A percentile compares a stretch with the other conserved stretches of the same genome.
These are phyloP conservation scores for Acrocyrtus sp. DNA, from an alignment of 2,888 invertebrate species.

Conservation along the genomic window DNA sequence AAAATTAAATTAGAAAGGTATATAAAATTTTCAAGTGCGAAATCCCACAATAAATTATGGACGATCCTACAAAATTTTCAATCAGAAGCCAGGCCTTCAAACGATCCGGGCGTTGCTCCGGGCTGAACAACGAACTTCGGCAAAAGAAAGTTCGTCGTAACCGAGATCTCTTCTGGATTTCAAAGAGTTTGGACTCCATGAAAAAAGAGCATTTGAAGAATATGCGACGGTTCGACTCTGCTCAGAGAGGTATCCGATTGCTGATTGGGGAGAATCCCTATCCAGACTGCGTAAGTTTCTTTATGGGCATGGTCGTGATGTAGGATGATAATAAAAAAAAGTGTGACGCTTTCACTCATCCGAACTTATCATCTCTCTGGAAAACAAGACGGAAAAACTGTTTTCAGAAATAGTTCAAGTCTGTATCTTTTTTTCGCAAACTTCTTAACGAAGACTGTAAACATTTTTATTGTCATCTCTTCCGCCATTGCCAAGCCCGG, in stretches of 20 bases:
- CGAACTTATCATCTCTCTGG: too few relatives aligned
- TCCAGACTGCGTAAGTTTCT: slow-evolving; percentile 32
- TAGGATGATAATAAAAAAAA: too few relatives aligned
- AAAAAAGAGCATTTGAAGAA: slow-evolving; percentile 20
- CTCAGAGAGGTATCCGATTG: slow-evolving; percentile 27
- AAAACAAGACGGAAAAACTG: too few relatives aligned
- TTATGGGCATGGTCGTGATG: too few relatives aligned
- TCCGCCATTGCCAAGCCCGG: too few relatives aligned
- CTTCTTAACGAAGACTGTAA: too few relatives aligned
- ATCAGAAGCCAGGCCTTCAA: background rate
- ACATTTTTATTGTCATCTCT: too few relatives aligned
- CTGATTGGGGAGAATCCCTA: slow-evolving; percentile 44
- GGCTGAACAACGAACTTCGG: slow-evolving; percentile 43
- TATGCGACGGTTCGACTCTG: slow-evolving; percentile 33
- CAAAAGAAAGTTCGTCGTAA: slow-evolving; percentile 24
- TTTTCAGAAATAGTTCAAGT: too few relatives aligned
- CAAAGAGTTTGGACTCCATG: slow-evolving; percentile 9
- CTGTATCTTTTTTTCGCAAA: too few relatives aligned
- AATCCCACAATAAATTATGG: background rate
- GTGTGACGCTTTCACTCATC: too few relatives aligned
- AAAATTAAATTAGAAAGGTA: too few relatives aligned
- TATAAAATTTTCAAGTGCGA: background rate
- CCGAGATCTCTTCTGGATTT: slow-evolving; percentile 25
- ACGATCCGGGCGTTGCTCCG: slow-evolving; percentile 15
- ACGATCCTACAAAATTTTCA: background rate